phyloP scores from a whole-genome alignment of 2,113 vertebrate genomes.

The Catharus minimus region DNA sequence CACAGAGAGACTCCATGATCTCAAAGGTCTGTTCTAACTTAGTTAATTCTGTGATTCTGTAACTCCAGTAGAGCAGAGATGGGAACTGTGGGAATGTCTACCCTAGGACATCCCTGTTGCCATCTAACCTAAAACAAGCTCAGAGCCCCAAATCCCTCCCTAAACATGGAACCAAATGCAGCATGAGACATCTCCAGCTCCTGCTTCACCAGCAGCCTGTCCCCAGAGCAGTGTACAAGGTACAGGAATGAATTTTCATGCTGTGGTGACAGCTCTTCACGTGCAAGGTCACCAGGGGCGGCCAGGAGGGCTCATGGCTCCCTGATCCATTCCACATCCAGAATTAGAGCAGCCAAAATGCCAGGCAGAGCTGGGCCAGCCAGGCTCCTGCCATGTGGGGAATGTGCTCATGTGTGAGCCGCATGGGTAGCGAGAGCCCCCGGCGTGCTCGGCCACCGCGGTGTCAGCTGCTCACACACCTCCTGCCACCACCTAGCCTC shows the following conservation, averaged over 20 bases:
- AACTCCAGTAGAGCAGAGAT: not conserved
- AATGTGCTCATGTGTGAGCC: not conserved
- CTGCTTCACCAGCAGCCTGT: not conserved
- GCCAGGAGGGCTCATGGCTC: not conserved
- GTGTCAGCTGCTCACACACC: not conserved
- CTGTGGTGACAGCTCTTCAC: not conserved
- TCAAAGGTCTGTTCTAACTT: not conserved
- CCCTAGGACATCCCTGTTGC: not conserved
- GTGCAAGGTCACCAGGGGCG: not conserved
- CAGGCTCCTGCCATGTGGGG: not conserved
- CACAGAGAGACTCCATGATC: not conserved
- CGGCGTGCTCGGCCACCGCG: fast-evolving
- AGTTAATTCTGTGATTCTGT: not conserved
- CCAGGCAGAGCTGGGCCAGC: conserved; percentile 2
- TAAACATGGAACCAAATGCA: not conserved
- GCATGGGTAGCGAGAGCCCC: not conserved
- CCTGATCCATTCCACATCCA: not conserved
- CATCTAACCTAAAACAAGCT: not conserved
- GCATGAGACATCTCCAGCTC: not conserved
- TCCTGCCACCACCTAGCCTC: not conserved
- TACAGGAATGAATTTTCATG: not conserved
- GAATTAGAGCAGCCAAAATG: conserved; percentile 40
- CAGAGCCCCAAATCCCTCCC: not conserved
- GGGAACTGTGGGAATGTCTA: fast-evolving
- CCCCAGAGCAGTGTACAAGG: fast-evolving